A percentile compares a stretch with the other conserved stretches of the same genome.
These are phyloP conservation scores for Eilema griseolum DNA, from an alignment of 2,888 invertebrate species.

Conservation along the genomic window DNA sequence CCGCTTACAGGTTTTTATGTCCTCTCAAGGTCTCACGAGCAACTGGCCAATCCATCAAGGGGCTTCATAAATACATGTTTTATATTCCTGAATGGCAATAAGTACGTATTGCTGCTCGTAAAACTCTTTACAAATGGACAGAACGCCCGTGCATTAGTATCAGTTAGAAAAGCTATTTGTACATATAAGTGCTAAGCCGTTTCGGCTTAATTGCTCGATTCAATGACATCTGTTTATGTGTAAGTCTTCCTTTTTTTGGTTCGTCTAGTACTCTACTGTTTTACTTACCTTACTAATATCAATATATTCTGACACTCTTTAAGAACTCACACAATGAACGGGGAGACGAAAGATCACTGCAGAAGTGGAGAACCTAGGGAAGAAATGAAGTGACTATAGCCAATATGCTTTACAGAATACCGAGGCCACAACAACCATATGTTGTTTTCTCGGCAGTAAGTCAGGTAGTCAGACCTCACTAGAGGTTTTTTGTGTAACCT, in stretches of 20 bases:
- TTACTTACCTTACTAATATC: too few species aligned
- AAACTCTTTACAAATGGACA: slow-evolving; percentile 29
- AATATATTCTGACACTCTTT: too few species aligned
- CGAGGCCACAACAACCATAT: too few species aligned
- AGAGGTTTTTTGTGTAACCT: too few species aligned
- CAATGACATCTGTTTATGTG: background rate
- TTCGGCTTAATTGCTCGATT: background rate
- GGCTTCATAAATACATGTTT: slow-evolving; percentile 31
- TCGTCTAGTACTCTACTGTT: background rate
- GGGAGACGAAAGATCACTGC: too few species aligned
- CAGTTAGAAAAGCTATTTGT: background rate
- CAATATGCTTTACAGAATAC: too few species aligned
- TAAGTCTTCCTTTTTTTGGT: background rate
- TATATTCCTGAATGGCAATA: slow-evolving; percentile 24
- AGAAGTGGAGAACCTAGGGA: too few species aligned
- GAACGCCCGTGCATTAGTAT: slow-evolving; percentile 1
- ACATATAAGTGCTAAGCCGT: background rate
- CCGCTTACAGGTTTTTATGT: slow-evolving; percentile 25
- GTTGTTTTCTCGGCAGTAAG: too few species aligned
- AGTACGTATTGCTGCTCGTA: slow-evolving; percentile 28
- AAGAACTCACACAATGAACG: too few species aligned
- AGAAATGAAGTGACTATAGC: too few species aligned
- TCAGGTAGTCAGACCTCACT: too few species aligned
- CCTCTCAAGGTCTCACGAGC: slow-evolving; percentile 27
- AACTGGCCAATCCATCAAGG: slow-evolving; percentile 36